These are phyloP conservation scores for Pristionchus entomophagus DNA, from an alignment of 2,888 invertebrate species.

Conservation along the genomic window DNA sequence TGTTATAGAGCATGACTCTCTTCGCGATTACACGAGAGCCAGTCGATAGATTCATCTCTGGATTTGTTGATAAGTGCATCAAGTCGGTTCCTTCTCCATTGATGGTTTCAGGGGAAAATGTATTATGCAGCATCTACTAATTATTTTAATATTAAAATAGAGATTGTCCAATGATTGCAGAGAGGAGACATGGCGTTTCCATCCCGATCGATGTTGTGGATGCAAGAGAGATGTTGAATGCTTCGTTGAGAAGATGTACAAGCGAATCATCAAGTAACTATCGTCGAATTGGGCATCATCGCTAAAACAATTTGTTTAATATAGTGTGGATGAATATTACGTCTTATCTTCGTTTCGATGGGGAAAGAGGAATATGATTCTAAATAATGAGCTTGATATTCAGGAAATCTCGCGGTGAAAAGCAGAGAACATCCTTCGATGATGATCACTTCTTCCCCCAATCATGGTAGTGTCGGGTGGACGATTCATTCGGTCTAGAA, in stretches of 20 bases:
- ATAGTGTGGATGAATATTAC: too few relatives aligned
- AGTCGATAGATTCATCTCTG: conserved; percentile 52
- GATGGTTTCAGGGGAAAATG: too few relatives aligned
- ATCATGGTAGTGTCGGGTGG: too few relatives aligned
- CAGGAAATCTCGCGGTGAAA: conserved; percentile 11
- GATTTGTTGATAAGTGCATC: conserved; percentile 54
- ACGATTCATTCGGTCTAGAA: too few relatives aligned
- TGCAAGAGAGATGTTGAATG: conserved; percentile 49
- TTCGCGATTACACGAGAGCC: conserved; percentile 50
- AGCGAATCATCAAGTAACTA: conserved; percentile 7
- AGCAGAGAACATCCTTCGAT: conserved; percentile 45
- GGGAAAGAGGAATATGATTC: not conserved
- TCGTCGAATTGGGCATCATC: too few relatives aligned
- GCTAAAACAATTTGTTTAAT: too few relatives aligned
- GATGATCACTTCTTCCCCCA: conserved; percentile 53
- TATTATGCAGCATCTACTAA: not conserved
- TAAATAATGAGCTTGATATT: not conserved
- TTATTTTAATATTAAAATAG: not conserved
- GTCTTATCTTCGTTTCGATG: not conserved
- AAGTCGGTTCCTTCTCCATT: too few relatives aligned
- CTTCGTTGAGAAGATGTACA: conserved; percentile 48
- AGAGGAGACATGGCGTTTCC: conserved; percentile 9
- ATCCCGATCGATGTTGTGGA: conserved; percentile 45
- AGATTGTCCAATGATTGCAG: not conserved
- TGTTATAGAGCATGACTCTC: conserved; percentile 8